Base-by-base conservation (phyloP, 2,888 invertebrate species). In the Drosophila seclusa region DNA sequence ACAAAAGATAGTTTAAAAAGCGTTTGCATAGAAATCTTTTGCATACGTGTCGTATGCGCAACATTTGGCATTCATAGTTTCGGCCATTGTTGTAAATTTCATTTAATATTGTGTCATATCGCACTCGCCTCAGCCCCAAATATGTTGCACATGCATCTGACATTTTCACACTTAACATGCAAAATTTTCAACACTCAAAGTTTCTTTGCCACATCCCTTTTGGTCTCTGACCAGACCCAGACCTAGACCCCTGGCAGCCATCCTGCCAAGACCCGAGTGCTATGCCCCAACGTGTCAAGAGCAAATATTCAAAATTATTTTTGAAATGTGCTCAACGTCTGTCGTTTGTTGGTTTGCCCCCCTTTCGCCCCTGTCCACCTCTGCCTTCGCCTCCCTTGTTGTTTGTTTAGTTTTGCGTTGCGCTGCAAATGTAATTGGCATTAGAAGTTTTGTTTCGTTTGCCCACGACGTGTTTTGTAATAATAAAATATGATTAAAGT, bases 401-500 rank as follows among this genome's bases (percentile, higher is more conserved):
- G 18, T 64, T 85, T 88, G 85, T 81, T 86, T 87, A 83, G 86
- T 78, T 87, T 84, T 73, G 50, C 76, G 80, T 76, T 87, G 73
- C 76, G 67, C 78, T 85, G 85, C 82, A 87, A 87, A 80, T 87
- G 88, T 88, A 88, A 87, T 87, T 88, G 88, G 82, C 86, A 87
- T 88, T 88, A 86, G 86, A 77, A 87, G 82, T 82, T 82, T 86
- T 76, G 67, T 76, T 76, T 65, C 73, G 68, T 80, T 81, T 76
- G 82, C 71, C 84, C 82, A 82, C 82, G 87, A 84, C 89, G 87
- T 87, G 89, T 87, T 87, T 84, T 87, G 89, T 87, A 89, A 87
- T 89, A 89, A 89, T 86, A 87, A 87, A 87, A 89, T 89, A 87
- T 87, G 87, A 89, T 87, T 87, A 87, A 87, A 87, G 87, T 87